These are phyloP conservation scores for Marronus borbonicus DNA, from an alignment of 2,888 invertebrate species.

Conservation along the genomic window DNA sequence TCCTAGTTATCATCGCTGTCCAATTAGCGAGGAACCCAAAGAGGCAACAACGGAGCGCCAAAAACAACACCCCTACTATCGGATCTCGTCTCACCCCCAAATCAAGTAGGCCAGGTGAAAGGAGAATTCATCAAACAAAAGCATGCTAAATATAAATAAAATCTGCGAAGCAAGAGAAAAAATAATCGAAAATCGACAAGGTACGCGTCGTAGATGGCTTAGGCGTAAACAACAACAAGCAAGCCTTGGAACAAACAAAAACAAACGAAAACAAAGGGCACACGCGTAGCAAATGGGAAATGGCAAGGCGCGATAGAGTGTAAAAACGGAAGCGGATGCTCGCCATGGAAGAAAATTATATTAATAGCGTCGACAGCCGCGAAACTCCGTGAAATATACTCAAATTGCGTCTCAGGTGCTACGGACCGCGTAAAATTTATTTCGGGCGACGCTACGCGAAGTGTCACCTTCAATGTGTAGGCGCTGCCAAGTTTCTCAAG, in stretches of 20 bases:
- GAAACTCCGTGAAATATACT: slow-evolving; percentile 1
- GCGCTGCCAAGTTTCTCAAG: too few species aligned
- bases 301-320: too few species aligned
- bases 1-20: slow-evolving; percentile 63
- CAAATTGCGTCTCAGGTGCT: neutral
- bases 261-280: too few species aligned
- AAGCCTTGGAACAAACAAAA: neutral
- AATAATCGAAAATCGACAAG: too few species aligned
- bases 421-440: neutral
- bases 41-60: neutral
- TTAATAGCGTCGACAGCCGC: neutral
- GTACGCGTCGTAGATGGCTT: neutral
- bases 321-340: neutral
- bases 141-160: too few species aligned
- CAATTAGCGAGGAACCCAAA: neutral
- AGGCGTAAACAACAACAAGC: neutral
- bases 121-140: too few species aligned
- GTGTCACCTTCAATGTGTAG: too few species aligned
- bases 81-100: neutral
- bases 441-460: too few species aligned
- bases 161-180: too few species aligned
- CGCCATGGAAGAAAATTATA: neutral
- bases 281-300: too few species aligned
- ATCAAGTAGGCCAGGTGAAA: too few species aligned
- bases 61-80: too few species aligned